These are phyloP conservation scores for Microtus richardsoni DNA, from an alignment of 2,113 vertebrate genomes.

Conservation along the genomic window DNA sequence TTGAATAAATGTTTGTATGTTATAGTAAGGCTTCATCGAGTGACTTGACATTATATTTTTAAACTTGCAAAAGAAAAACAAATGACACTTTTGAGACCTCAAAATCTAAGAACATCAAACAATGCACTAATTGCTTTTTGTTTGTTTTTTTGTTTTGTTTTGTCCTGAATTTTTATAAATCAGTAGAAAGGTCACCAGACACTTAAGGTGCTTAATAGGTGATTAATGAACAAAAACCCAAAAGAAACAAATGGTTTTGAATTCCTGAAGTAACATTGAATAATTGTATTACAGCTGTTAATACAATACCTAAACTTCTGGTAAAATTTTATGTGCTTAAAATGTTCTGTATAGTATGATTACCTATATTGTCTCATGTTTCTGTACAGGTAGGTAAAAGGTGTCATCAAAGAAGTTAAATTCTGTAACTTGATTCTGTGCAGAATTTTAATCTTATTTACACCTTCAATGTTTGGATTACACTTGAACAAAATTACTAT, in stretches of 20 bases:
- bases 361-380: background rate
- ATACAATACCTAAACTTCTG: constrained; percentile 13
- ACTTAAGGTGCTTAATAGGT: constrained; percentile 64
- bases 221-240: constrained; percentile 38
- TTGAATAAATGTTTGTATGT: background rate
- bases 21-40: constrained; percentile 48
- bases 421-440: background rate
- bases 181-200: constrained; percentile 51
- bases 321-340: background rate
- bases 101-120: constrained; percentile 57
- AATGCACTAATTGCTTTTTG: background rate
- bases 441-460: background rate
- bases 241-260: constrained; percentile 61
- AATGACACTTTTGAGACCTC: constrained; percentile 45
- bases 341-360: background rate
- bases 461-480: background rate
- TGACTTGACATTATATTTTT: constrained; percentile 60
- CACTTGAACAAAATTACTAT: background rate
- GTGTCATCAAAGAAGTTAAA: constrained; percentile 22
- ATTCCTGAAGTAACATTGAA: constrained; percentile 38
- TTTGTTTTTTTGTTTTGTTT: constrained; percentile 7
- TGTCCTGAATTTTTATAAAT: constrained; percentile 65
- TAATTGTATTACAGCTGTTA: background rate
- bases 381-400: background rate
- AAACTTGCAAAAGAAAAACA: constrained; percentile 54